Evolutionary conservation across 2,797 vertebrate genomes (phyloP), one percentile per base, ranked within the genome.

Genomic region (Tamandua tetradactyla): DNA sequence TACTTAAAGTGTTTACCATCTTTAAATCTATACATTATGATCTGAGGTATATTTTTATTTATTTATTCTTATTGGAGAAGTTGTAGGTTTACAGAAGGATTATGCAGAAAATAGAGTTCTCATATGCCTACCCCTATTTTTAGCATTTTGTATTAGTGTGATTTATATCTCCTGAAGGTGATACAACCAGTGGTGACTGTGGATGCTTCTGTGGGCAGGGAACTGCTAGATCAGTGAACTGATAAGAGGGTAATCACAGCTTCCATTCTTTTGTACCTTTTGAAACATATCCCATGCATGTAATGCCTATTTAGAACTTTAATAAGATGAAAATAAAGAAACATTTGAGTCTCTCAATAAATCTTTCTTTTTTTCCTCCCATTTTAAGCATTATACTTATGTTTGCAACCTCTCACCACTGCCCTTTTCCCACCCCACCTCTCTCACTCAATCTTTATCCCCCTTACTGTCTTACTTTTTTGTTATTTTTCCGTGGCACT

Each of bases 321-420:
- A 80, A 85, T 74, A 57, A 55, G 61, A 47, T 61, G 69, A 87
- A 87, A 96, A 42, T 49, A 75, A 3, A 23, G 12, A 25, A 61
- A 89, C 69, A 74, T 30, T 71, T 20, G 44, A 72, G 49, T 27
- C n/a, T 85, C 47, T 14, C 59, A 76, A 27, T 91, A 30, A 32
- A 72, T 30, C 25, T 49, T 80, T 68, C 14, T 15, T 68, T 78
- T 89, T 37, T 81, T 37, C 32, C 88, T 6, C 49, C 11, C 35
- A 40, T 92, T 93, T 89, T 94, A 69, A 96, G 72, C 7, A 62
- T 66, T 89, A 27, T 30, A 7, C 25, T 85, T 83, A 66, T 4
- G 22, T 40, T 81, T 25, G 9, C 37, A 59, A 20, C 42, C 55
- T 85, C 57, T 37, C 13, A 30, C 61, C 78, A 35, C 37, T 5